Evolutionary conservation across 2,888 invertebrate genomes (phyloP), one percentile per base, ranked within the genome.

Genomic region (Alloplasta piceator): DNA sequence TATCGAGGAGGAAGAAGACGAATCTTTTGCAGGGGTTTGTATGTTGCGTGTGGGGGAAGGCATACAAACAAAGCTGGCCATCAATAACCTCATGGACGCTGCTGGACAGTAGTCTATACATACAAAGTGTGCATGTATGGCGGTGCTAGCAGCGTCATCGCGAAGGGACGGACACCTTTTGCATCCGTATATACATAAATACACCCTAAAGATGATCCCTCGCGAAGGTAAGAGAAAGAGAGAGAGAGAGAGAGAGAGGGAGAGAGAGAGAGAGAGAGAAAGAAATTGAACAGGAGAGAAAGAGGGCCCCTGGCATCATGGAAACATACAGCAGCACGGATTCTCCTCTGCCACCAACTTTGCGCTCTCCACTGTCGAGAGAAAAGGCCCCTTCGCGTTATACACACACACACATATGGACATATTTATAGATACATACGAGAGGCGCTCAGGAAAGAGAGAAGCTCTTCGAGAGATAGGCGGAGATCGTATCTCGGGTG

Each of bases 401-500:
- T 50, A 60, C 48, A 56, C 61, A 43, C 12, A 63, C 58, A 71
- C n/a, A 58, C 61, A 80, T 39, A 58, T 39, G 14, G 7, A 46
- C 41, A 9, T 12, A 10, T 16, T 52, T 52, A 56, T 5, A 41
- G 56, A 43, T 43, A 14, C 55, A 68, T 4, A 36, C 9, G 41
- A 58, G 52, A 68, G 68, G 43, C 46, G 66, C 67, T 64, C 43
- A 43, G 75, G 77, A 80, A 61, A 68, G 78, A 75, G 76, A 56
- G 80, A 70, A 77, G 87, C 87, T 89, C 85, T n/a, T n/a, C 86
- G 88, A 83, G 85, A 90, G 89, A 91, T 90, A 91, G 91, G 91
- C 91, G 91, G 91, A 91, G 91, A 91, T 91, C 87, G 87, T 91
- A 91, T 91, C 91, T 91, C 85, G 82, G 87, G 87, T 89, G 90